Conservation (phyloP, 2,888 invertebrate genomes). For the Aleiodes leptofemur region DNA sequence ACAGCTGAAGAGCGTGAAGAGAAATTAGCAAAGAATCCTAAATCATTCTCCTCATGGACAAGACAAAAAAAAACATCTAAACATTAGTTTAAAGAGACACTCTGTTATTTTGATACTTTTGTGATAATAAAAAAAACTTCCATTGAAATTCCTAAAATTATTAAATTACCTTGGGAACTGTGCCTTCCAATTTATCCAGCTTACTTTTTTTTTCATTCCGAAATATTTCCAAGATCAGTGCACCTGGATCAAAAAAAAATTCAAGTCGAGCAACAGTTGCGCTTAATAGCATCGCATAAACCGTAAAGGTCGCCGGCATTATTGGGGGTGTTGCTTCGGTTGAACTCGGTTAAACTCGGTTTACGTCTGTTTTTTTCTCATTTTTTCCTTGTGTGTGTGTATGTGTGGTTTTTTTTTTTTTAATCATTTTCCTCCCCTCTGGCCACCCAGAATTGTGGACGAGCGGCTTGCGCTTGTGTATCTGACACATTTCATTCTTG, state of each 20-base stretch:
- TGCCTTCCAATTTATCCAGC: too few species aligned
- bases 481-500: slow-evolving; percentile 44
- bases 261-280: slow-evolving; percentile 56
- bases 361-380: not conserved
- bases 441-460: not conserved
- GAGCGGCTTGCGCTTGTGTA: slow-evolving; percentile 41
- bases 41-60: not conserved
- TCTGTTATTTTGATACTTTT: too few species aligned
- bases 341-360: slow-evolving; percentile 39
- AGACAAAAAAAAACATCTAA: too few species aligned
- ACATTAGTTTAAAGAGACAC: too few species aligned
- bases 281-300: slow-evolving; percentile 33
- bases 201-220: too few species aligned
- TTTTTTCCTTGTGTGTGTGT: not conserved
- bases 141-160: too few species aligned
- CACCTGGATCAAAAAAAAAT: not conserved
- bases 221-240: not conserved
- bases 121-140: too few species aligned
- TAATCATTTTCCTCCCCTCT: not conserved
- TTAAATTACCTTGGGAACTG: too few species aligned
- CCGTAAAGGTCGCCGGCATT: slow-evolving; percentile 28
- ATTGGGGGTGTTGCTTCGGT: slow-evolving; percentile 45
- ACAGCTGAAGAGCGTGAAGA: not conserved
- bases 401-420: not conserved
- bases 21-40: not conserved